Evolutionary conservation across 1,140 invertebrate species (phyloP).

Genomic region (Halictus rubicundus): DNA sequence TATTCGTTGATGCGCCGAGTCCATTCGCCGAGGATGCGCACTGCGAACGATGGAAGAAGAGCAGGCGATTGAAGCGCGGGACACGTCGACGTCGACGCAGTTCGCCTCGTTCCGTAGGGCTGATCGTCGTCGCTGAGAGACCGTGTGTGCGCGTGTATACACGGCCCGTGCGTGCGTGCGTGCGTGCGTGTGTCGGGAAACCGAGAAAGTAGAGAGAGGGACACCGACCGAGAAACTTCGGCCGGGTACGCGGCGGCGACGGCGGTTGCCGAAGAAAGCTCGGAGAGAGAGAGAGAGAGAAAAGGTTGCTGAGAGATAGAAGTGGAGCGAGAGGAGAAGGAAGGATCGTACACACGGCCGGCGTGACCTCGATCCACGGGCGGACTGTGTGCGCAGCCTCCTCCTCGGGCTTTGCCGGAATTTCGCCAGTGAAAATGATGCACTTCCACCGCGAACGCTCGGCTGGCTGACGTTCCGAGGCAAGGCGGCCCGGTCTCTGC

Average conservation of each 20-base stretch:
- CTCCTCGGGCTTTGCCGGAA: constrained; percentile 12
- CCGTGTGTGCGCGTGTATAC: not conserved
- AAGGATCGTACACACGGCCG: constrained; percentile 38
- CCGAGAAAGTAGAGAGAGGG: constrained; percentile 42
- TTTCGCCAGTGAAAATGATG: constrained; percentile 52
- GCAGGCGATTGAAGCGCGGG: not conserved
- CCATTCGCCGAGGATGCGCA: constrained; percentile 5
- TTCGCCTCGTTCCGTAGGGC: not conserved
- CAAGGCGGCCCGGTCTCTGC: not conserved
- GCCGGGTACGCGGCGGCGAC: constrained; percentile 12
- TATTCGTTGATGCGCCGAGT: not conserved
- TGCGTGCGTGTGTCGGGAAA: not conserved
- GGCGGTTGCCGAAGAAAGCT: not conserved
- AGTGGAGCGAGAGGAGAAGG: not conserved
- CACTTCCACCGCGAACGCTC: constrained; percentile 40
- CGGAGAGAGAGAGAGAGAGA: constrained; percentile 1
- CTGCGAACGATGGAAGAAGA: not conserved
- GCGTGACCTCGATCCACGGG: constrained; percentile 39
- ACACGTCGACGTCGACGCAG: not conserved
- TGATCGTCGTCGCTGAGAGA: not conserved
- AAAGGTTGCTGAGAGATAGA: not conserved
- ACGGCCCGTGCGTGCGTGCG: not conserved
- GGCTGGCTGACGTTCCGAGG: constrained; percentile 55
- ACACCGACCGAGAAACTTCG: constrained; percentile 31
- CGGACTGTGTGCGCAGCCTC: not conserved